Percentiles rank a stretch among this genome's conserved stretches.
Evolutionary conservation across 2,888 invertebrate genomes (phyloP).

Genomic region (Dynastes tityus): DNA sequence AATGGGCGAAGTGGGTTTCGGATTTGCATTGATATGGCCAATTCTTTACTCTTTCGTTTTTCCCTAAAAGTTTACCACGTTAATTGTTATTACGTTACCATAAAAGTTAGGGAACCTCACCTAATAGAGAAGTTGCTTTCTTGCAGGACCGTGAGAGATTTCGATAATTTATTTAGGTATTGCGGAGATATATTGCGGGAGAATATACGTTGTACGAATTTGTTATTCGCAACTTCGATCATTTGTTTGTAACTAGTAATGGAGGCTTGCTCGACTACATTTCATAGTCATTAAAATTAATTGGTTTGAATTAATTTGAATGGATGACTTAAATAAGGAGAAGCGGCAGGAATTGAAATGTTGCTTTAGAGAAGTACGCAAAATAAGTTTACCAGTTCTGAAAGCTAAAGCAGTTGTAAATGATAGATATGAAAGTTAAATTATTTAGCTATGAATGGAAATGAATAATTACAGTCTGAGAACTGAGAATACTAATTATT

Average conservation of each 20-base stretch:
- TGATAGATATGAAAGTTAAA: too few relatives aligned
- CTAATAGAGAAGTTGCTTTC: neutral
- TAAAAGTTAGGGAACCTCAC: neutral
- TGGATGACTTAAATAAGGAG: neutral
- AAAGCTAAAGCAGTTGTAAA: too few relatives aligned
- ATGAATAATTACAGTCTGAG: too few relatives aligned
- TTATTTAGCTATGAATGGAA: too few relatives aligned
- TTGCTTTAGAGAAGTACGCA: too few relatives aligned
- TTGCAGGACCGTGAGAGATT: neutral
- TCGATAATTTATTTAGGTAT: conserved; percentile 3
- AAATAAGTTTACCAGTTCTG: too few relatives aligned
- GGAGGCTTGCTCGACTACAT: neutral
- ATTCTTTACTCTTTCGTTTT: neutral
- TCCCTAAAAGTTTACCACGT: neutral
- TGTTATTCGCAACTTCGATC: neutral
- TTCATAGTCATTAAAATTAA: conserved; percentile 1
- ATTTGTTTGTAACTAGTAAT: neutral
- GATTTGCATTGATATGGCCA: conserved; percentile 15
- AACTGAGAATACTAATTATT: too few relatives aligned
- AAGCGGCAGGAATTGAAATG: neutral
- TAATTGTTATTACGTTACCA: neutral
- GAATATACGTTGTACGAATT: neutral
- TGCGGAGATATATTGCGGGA: neutral
- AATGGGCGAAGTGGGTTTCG: conserved; percentile 5
- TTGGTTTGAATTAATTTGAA: conserved; percentile 4